Evolutionary conservation across 2,888 invertebrate genomes (phyloP), one percentile per base, ranked within the genome.

Genomic region (Cataglyphis cursor): DNA sequence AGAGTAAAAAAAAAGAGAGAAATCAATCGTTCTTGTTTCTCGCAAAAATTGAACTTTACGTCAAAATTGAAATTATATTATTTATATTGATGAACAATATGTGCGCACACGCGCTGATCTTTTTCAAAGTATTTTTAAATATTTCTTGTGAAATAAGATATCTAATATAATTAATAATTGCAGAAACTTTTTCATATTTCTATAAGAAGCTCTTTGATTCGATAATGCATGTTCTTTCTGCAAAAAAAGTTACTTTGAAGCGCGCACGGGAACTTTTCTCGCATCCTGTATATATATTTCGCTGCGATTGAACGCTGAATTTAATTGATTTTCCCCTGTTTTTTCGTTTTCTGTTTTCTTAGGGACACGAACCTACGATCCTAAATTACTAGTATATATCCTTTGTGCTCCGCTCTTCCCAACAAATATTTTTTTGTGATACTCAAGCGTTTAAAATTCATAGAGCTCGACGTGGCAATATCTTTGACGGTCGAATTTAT

Each of bases 261-360:
- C 57, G 57, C 28, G 57, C 44, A 18, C 78, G 66, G 68, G 21
- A 80, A 80, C 59, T 66, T 18, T 68, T 35, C 70, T 68, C 78
- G 51, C 70, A 48, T 28, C 70, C 73, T 81, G 64, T 78, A 81
- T 91, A 91, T 78, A 82, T 91, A 91, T 93, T 92, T 93, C 91
- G 78, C 78, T 80, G 92, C 89, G 92, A 93, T 93, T 92, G 90
- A 92, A 92, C 91, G 89, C 86, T 88, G 78, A 84, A 84, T 91
- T 90, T 86, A 87, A 85, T 75, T 92, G 90, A 85, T 87, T 92
- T 92, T 91, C 85, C 31, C 73, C 78, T 10, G 15, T 57, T 54
- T 62, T 75, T 87, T 41, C 73, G 72, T 54, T 82, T 59, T 85
- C 61, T 68, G 41, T 82, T 82, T 82, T 68, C 48, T 28, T 57